Conservation (phyloP, 2,797 vertebrate species). For the Acrocephalus scirpaceus region DNA sequence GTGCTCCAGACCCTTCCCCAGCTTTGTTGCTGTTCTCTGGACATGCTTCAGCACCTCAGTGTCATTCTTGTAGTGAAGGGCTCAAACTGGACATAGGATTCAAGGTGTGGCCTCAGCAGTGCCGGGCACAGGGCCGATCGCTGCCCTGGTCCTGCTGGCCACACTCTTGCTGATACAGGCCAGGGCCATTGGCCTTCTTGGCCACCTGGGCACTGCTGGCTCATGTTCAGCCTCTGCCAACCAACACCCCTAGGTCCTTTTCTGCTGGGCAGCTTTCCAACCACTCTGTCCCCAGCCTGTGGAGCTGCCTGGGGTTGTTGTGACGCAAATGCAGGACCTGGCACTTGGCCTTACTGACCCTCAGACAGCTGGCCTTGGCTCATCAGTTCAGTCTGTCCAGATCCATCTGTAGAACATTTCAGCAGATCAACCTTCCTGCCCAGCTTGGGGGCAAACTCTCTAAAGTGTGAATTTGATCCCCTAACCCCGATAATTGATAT, state of each 20-base stretch:
- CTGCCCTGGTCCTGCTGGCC: neutral
- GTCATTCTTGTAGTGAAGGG: rapidly evolving
- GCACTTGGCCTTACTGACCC: neutral
- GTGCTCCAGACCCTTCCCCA: neutral
- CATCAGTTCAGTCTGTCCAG: neutral
- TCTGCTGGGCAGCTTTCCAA: neutral
- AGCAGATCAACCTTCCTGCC: rapidly evolving
- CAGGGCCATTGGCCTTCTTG: neutral
- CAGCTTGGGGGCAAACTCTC: neutral
- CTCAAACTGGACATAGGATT: neutral
- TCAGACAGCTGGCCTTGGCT: rapidly evolving
- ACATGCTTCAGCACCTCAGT: rapidly evolving
- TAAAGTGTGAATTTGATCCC: neutral
- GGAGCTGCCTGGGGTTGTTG: neutral
- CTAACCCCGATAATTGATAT: rapidly evolving
- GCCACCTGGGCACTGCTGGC: neutral
- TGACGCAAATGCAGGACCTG: rapidly evolving
- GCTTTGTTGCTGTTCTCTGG: rapidly evolving
- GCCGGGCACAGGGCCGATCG: rapidly evolving
- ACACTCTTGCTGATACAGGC: neutral
- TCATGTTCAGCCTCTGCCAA: neutral
- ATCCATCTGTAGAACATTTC: neutral
- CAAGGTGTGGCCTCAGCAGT: neutral
- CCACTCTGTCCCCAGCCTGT: neutral
- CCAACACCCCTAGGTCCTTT: neutral